Conservation (phyloP, 2,113 vertebrate genomes). For the Phalacrocorax aristotelis region DNA sequence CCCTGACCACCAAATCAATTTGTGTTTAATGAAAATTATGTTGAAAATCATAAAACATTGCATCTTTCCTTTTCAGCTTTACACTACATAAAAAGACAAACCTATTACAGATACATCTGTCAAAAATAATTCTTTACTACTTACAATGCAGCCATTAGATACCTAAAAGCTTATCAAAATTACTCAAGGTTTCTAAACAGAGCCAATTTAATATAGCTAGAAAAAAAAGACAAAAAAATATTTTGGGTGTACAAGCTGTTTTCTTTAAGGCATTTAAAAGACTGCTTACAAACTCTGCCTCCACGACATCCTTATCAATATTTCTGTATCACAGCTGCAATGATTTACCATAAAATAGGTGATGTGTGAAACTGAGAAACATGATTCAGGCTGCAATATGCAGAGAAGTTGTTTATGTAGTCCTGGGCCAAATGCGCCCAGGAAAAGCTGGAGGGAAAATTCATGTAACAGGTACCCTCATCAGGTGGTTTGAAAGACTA, state of each 20-base stretch:
- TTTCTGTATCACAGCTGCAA: neutral
- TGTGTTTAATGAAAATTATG: neutral
- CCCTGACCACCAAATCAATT: slow-evolving; percentile 16
- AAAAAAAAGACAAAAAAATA: neutral
- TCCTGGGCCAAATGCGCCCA: neutral
- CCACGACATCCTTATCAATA: neutral
- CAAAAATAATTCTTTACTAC: slow-evolving; percentile 53
- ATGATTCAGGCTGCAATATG: neutral
- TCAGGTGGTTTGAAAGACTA: neutral
- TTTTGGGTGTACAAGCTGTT: neutral
- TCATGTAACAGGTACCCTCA: fast-evolving
- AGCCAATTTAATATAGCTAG: neutral
- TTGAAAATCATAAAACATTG: neutral
- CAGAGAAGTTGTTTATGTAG: neutral
- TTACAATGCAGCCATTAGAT: neutral
- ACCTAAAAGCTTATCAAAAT: neutral
- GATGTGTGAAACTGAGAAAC: neutral
- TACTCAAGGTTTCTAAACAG: neutral
- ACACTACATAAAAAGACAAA: slow-evolving; percentile 38
- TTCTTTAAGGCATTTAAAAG: neutral
- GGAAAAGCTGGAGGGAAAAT: neutral
- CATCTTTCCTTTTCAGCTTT: slow-evolving; percentile 28
- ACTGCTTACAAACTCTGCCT: neutral
- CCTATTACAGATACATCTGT: slow-evolving; percentile 14
- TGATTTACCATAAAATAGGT: neutral